Evolutionary conservation across 1,140 invertebrate genomes (phyloP).

Genomic region (Aricia agestis): DNA sequence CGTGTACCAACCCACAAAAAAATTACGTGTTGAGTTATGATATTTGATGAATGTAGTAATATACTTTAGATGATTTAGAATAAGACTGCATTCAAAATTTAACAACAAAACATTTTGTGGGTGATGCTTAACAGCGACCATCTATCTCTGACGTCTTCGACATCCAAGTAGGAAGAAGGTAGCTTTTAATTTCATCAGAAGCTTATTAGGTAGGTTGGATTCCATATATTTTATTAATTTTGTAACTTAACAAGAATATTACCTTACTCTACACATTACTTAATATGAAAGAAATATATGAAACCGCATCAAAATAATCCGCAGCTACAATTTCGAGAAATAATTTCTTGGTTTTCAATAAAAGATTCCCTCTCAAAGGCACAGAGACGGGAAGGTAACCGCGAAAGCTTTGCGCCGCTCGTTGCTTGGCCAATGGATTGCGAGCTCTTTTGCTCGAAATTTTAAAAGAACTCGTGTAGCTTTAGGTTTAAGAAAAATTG

Average conservation of each 20-base stretch:
- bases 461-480: slow-evolving; percentile 14
- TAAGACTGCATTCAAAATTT: no score
- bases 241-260: background rate
- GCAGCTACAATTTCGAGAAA: slow-evolving; percentile 8
- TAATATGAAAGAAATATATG: background rate
- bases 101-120: no score
- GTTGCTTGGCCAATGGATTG: slow-evolving; percentile 39
- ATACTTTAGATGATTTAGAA: no score
- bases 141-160: no score
- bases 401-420: slow-evolving; percentile 43
- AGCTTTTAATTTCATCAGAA: no score
- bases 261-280: background rate
- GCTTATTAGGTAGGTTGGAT: no score
- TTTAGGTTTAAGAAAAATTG: slow-evolving; percentile 8
- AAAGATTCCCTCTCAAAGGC: slow-evolving; percentile 39
- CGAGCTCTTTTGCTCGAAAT: slow-evolving; percentile 27
- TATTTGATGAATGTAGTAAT: no score
- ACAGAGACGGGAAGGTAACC: slow-evolving; percentile 41
- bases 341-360: slow-evolving; percentile 14
- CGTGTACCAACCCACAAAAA: no score
- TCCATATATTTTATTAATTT: no score
- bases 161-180: no score
- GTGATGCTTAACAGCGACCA: no score
- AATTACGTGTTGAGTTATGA: no score
- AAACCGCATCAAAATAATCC: slow-evolving; percentile 12